These are phyloP conservation scores for Conus canariensis DNA, from an alignment of 2,888 invertebrate genomes.

Conservation along the genomic window DNA sequence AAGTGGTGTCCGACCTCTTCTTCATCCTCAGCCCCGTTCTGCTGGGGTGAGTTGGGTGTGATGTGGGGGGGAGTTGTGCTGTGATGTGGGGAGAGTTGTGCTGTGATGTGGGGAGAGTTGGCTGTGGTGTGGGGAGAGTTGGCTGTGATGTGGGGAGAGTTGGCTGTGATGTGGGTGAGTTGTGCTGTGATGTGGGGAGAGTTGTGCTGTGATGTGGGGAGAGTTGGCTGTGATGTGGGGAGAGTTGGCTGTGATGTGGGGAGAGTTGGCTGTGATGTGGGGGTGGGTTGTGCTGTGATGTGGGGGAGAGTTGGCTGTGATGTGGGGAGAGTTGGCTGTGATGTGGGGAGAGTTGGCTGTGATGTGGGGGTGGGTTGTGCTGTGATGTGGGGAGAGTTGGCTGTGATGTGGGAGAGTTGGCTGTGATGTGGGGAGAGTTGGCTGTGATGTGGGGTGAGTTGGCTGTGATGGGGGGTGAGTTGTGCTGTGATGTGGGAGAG, in stretches of 20 bases:
- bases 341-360: background rate
- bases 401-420: background rate
- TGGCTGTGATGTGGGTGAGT: background rate
- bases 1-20: slow-evolving; percentile 55
- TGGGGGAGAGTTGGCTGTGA: background rate
- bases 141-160: background rate
- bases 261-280: background rate
- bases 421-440: background rate
- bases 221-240: background rate
- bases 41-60: slow-evolving; percentile 48
- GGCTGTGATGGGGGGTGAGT: too few relatives aligned
- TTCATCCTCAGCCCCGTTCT: slow-evolving; percentile 54
- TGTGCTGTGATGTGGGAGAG: too few relatives aligned
- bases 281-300: background rate
- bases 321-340: background rate
- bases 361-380: too few relatives aligned
- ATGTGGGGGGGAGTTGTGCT: background rate
- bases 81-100: background rate
- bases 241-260: background rate
- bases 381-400: background rate
- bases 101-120: too few relatives aligned
- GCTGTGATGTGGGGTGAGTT: background rate
- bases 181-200: too few relatives aligned
- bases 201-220: too few relatives aligned
- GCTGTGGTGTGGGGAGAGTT: background rate